These are phyloP conservation scores for Episyrphus balteatus DNA, from an alignment of 1,140 invertebrate species.

Conservation along the genomic window DNA sequence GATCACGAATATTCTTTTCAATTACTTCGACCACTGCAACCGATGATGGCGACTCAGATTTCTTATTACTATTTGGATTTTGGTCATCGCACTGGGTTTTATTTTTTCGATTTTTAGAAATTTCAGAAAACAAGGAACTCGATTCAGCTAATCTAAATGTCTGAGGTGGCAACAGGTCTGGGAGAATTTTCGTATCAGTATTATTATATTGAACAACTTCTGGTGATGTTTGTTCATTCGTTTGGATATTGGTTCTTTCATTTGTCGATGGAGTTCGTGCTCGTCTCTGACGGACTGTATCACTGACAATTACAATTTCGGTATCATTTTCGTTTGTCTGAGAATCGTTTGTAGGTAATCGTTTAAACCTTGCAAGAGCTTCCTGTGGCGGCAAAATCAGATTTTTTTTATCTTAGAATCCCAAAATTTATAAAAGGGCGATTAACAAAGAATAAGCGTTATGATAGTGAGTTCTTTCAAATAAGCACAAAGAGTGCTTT, in stretches of 20 bases:
- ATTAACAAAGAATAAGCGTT: background rate
- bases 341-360: background rate
- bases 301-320: constrained; percentile 35
- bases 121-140: constrained; percentile 57
- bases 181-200: constrained; percentile 11
- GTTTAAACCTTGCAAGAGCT: background rate
- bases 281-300: constrained; percentile 33
- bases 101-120: constrained; percentile 37
- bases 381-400: background rate
- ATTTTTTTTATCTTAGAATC: background rate
- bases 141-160: constrained; percentile 52
- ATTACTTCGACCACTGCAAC: constrained; percentile 31
- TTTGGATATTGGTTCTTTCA: constrained; percentile 4
- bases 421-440: background rate
- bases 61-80: constrained; percentile 19
- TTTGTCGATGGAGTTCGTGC: constrained; percentile 21
- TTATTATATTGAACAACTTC: background rate
- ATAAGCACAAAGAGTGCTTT: no score
- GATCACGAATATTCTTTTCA: constrained; percentile 29
- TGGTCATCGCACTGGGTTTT: constrained; percentile 4
- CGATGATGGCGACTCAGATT: constrained; percentile 15
- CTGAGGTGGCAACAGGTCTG: constrained; percentile 36
- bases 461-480: no score
- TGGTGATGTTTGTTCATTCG: background rate
- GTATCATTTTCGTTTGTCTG: constrained; percentile 17